Base-by-base conservation (phyloP, 2,888 invertebrate genomes). In the Cremastinae sp. region DNA sequence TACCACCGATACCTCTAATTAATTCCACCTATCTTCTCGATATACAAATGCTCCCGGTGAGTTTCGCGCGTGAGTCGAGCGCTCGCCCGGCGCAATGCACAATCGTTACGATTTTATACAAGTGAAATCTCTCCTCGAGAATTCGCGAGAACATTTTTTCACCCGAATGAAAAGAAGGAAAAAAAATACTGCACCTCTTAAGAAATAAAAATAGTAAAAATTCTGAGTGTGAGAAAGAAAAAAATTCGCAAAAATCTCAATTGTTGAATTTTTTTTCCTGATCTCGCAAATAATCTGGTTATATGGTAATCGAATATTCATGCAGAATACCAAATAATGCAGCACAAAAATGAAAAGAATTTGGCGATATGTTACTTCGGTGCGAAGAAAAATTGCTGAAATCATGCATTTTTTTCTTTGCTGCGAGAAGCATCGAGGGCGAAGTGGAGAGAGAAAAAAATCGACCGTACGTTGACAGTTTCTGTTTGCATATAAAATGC, bases 1-100 rank as follows among this genome's bases (percentile, higher is more conserved):
- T 89, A 88, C 84, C 85, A 84, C 83, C 82, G 87, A 89, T 89
- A 89, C 85, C 86, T 86, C 86, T 88, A 89, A 89, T 89, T 89
- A 89, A 89, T 89, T 88, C 88, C 83, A 84, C 85, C 86, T 88
- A 88, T 88, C 88, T 83, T 79, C 82, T 81, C 86, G 87, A 86
- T 87, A 87, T 87, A 88, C 87, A 87, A 88, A 88, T 87, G 85
- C 83, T 83, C 82, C 82, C 64, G 65, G 70, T 65, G 53, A 70
- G 69, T 53, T 69, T 39, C 68, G 62, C 39, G 65, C 56, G 65
- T 56, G 66, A 53, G 28, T 53, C 66, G 47, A 71, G 66, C 64
- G 68, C 59, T 64, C 18, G 47, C 43, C 37, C 61, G 28, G n/a
- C 66, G 62, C 64, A 59, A 35, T 65, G 37, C 55, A 62, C 72